Conservation (phyloP, 2,113 vertebrate genomes). For the Cygnus atratus region DNA sequence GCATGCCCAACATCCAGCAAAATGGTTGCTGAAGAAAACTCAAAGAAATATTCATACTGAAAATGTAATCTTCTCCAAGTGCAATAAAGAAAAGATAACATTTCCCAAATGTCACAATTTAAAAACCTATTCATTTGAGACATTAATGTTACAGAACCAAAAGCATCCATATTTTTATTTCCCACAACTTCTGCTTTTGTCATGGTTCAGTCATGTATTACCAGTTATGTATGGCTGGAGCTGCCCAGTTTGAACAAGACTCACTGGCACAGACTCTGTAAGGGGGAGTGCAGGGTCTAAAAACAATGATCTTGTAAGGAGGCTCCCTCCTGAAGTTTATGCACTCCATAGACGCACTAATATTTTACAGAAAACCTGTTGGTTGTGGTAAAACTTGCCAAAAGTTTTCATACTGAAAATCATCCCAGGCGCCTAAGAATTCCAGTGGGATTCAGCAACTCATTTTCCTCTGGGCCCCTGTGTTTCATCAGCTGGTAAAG, state of each 20-base stretch:
- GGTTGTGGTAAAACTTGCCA: not conserved
- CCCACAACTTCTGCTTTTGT: not conserved
- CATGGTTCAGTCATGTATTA: not conserved
- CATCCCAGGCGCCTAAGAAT: not conserved
- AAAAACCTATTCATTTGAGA: constrained; percentile 1
- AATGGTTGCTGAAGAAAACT: not conserved
- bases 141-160: not conserved
- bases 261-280: not conserved
- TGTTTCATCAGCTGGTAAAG: accelerated
- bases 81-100: not conserved
- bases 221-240: not conserved
- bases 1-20: not conserved
- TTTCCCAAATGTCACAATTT: constrained; percentile 30
- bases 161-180: not conserved
- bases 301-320: not conserved
- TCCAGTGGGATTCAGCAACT: not conserved
- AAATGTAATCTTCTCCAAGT: not conserved
- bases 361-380: not conserved
- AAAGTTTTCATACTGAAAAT: not conserved
- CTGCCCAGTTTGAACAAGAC: not conserved
- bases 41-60: not conserved
- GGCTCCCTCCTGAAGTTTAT: not conserved
- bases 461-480: not conserved
- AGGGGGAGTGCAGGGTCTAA: not conserved
- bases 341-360: not conserved